Evolutionary conservation across 2,113 vertebrate genomes (phyloP).

Genomic region (Sciurus niger): DNA sequence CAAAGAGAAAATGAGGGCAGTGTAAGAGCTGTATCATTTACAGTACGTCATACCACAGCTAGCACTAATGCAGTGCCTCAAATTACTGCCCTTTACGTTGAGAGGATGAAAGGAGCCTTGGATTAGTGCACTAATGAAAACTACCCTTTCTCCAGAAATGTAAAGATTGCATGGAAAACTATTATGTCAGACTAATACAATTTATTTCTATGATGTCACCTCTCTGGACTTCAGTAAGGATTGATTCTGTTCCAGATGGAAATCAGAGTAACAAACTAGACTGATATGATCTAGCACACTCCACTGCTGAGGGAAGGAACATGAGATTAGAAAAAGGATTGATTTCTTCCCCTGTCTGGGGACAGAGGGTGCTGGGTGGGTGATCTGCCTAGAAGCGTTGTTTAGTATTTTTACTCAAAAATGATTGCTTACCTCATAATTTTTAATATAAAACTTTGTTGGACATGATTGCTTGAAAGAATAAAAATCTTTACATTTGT

Average conservation of each 20-base stretch:
- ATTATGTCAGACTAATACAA: neutral
- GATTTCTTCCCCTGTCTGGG: neutral
- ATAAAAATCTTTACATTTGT: neutral
- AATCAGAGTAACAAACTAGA: conserved; percentile 4
- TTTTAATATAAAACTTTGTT: conserved; percentile 34
- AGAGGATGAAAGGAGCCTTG: neutral
- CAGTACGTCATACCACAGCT: neutral
- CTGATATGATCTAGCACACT: neutral
- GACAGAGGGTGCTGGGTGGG: neutral
- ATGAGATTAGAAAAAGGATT: neutral
- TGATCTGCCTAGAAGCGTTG: neutral
- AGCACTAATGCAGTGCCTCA: rapidly evolving
- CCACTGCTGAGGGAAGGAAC: neutral
- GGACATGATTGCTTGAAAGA: neutral
- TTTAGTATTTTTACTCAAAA: neutral
- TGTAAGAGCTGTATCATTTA: neutral
- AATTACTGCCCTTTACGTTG: neutral
- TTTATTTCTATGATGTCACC: conserved; percentile 61
- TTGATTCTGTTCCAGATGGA: conserved; percentile 30
- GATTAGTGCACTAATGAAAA: neutral
- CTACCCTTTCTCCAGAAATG: neutral
- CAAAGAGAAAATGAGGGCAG: neutral
- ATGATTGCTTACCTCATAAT: neutral
- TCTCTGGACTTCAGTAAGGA: conserved; percentile 29
- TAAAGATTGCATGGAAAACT: conserved; percentile 24